These are phyloP conservation scores for Philypnodon macrostomus DNA, from an alignment of 2,797 vertebrate genomes.

Conservation along the genomic window DNA sequence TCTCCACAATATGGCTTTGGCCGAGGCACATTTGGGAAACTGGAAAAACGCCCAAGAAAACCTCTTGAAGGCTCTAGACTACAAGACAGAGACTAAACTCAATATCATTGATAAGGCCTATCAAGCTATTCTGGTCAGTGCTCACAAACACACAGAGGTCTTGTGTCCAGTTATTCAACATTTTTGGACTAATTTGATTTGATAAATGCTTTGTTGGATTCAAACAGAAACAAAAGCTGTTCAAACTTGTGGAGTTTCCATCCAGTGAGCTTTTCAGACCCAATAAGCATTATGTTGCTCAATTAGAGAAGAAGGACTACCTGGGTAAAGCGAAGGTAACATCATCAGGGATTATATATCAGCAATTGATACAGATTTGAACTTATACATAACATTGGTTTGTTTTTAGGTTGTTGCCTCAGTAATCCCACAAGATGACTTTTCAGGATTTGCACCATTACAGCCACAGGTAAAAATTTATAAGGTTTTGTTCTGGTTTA, in stretches of 20 bases:
- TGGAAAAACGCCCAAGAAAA: constrained; percentile 89
- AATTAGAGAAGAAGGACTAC: constrained; percentile 95
- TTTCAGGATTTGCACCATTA: constrained; percentile 93
- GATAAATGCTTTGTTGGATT: constrained; percentile 10
- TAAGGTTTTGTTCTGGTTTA: too few relatives aligned
- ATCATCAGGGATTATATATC: not conserved
- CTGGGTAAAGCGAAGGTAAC: constrained; percentile 92
- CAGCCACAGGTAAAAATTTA: constrained; percentile 95
- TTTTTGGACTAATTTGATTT: not conserved
- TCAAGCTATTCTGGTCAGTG: constrained; percentile 86
- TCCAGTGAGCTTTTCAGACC: constrained; percentile 85
- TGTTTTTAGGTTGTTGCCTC: constrained; percentile 87
- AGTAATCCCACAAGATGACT: constrained; percentile 86
- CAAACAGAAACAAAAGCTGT: constrained; percentile 88
- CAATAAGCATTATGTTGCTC: constrained; percentile 90
- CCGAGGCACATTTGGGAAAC: constrained; percentile 77
- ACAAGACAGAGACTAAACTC: constrained; percentile 80
- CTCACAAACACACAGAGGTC: not conserved
- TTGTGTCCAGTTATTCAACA: not conserved
- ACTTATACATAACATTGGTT: not conserved
- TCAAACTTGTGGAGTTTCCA: constrained; percentile 78
- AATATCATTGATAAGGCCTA: constrained; percentile 84
- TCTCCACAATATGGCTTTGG: constrained; percentile 85
- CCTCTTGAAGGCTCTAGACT: constrained; percentile 76
- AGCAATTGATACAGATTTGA: not conserved